These are phyloP conservation scores for Hormaphis cornu DNA, from an alignment of 1,140 invertebrate genomes.

Conservation along the genomic window DNA sequence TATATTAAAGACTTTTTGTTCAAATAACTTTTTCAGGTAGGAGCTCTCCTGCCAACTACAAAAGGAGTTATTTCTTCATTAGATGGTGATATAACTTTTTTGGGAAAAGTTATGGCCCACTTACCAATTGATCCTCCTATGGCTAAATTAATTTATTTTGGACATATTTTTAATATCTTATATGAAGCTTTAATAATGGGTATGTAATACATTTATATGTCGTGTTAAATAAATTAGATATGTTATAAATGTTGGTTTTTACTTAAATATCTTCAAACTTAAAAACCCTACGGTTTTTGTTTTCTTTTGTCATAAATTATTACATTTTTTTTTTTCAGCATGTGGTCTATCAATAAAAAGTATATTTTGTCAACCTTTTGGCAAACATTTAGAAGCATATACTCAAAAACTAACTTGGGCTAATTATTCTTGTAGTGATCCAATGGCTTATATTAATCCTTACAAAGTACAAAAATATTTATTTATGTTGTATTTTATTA, in stretches of 20 bases:
- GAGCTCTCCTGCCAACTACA: constrained; percentile 54
- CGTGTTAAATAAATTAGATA: background rate
- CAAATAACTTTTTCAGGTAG: constrained; percentile 44
- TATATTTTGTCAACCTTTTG: constrained; percentile 66
- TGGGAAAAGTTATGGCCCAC: constrained; percentile 71
- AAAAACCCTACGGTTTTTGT: too few relatives aligned
- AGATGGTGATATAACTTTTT: constrained; percentile 83
- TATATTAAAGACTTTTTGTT: background rate
- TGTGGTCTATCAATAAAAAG: constrained; percentile 72
- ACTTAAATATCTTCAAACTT: too few relatives aligned
- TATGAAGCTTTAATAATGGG: constrained; percentile 82
- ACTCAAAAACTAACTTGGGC: constrained; percentile 71
- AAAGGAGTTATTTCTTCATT: constrained; percentile 47
- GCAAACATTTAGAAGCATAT: constrained; percentile 61
- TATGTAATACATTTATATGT: constrained; percentile 41
- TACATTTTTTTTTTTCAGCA: constrained; percentile 46
- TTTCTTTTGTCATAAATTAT: too few relatives aligned
- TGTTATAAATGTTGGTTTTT: too few relatives aligned
- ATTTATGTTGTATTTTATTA: background rate
- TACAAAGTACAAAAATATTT: constrained; percentile 52
- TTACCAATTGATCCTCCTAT: constrained; percentile 75
- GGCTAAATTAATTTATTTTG: constrained; percentile 76
- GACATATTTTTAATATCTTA: constrained; percentile 75
- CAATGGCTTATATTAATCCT: constrained; percentile 68
- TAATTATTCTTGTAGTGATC: constrained; percentile 71